A percentile compares a stretch with the other conserved stretches of the same genome.
Evolutionary conservation across 64 coral and sea anemone species (phyloP).

Genomic region (Montipora foliosa): DNA sequence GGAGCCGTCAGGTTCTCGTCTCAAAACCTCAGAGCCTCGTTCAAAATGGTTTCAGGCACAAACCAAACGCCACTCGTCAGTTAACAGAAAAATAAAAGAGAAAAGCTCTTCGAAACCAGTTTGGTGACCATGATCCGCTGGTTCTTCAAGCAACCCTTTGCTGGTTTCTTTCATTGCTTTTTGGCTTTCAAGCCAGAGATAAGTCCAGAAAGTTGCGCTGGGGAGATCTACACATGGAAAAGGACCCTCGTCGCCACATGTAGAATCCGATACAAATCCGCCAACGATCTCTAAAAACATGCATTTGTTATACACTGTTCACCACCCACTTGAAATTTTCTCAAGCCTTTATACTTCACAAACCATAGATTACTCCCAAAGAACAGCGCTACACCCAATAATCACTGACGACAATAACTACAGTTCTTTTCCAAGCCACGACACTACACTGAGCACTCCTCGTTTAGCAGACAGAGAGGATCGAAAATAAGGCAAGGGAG

Average conservation of each 20-base stretch:
- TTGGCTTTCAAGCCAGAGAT: conserved; percentile 43
- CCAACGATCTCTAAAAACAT: background rate
- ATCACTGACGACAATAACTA: too few species aligned
- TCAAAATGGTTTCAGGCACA: too few species aligned
- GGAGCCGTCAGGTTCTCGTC: too few species aligned
- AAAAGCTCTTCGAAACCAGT: too few species aligned
- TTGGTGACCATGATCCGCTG: conserved; percentile 9
- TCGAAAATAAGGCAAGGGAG: conserved; percentile 20
- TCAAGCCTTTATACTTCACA: too few species aligned
- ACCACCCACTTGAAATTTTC: too few species aligned
- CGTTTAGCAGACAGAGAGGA: background rate
- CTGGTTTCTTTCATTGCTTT: conserved; percentile 57
- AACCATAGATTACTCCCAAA: too few species aligned
- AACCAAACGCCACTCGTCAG: too few species aligned
- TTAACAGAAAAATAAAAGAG: too few species aligned
- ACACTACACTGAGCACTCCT: background rate
- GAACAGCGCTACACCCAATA: too few species aligned
- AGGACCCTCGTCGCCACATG: background rate
- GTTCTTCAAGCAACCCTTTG: conserved; percentile 35
- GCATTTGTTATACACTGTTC: too few species aligned
- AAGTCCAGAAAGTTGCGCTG: conserved; percentile 34
- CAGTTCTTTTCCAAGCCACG: background rate
- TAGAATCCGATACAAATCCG: background rate
- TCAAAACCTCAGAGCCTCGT: too few species aligned
- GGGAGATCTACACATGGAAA: conserved; percentile 4